phyloP scores from a whole-genome alignment of 2,113 vertebrate species.

The Procavia capensis region DNA sequence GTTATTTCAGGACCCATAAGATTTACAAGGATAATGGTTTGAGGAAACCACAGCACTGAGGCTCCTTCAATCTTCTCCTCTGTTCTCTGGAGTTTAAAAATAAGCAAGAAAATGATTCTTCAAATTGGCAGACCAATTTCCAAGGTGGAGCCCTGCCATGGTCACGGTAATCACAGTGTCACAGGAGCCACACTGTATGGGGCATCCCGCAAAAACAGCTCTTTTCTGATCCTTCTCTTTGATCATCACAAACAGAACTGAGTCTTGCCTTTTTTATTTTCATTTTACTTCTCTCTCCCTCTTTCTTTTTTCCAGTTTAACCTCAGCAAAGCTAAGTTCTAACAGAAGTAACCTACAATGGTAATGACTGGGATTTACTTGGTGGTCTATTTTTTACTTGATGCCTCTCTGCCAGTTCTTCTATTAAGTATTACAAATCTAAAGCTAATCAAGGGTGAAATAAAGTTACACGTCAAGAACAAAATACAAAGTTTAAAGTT shows the following conservation, averaged over 20 bases:
- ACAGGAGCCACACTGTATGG: neutral
- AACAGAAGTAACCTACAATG: neutral
- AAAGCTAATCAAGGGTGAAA: neutral
- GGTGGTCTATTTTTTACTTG: constrained; percentile 51
- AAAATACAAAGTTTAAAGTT: neutral
- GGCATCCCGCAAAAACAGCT: constrained; percentile 46
- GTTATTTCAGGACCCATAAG: constrained; percentile 72
- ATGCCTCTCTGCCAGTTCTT: neutral
- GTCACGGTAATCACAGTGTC: constrained; percentile 53
- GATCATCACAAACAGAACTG: neutral
- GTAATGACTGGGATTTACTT: neutral
- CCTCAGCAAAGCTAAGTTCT: neutral
- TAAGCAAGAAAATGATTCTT: constrained; percentile 70
- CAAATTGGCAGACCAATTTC: constrained; percentile 39
- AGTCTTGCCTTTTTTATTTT: constrained; percentile 18
- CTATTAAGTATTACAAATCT: constrained; percentile 6
- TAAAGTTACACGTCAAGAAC: neutral
- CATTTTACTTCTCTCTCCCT: neutral
- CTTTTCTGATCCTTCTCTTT: constrained; percentile 15
- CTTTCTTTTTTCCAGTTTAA: neutral
- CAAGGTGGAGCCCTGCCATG: constrained; percentile 53
- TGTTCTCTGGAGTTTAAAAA: constrained; percentile 76
- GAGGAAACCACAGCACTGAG: constrained; percentile 65
- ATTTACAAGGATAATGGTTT: constrained; percentile 59
- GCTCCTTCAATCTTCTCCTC: constrained; percentile 38